Evolutionary conservation across 2,113 vertebrate genomes (phyloP).

Genomic region (Clarias gariepinus): DNA sequence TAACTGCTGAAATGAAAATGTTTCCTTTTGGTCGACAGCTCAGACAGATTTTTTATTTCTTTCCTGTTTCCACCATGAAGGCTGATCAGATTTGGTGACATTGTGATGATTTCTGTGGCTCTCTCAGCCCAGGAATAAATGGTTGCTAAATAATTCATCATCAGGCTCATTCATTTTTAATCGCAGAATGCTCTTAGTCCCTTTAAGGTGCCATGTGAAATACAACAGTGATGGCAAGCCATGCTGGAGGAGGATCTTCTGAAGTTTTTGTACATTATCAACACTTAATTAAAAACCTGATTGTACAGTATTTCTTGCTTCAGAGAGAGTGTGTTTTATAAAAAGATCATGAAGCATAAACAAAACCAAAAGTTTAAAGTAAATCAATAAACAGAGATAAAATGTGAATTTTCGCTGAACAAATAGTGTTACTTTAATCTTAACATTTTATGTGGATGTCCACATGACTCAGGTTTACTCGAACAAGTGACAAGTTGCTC

Average conservation of each 20-base stretch:
- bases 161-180: slow-evolving; percentile 75
- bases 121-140: slow-evolving; percentile 67
- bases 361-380: neutral
- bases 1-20: neutral
- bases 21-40: neutral
- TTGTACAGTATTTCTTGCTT: neutral
- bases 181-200: slow-evolving; percentile 67
- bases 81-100: slow-evolving; percentile 29
- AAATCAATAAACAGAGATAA: neutral
- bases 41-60: neutral
- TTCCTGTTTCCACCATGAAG: too few species aligned
- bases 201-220: slow-evolving; percentile 67
- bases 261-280: slow-evolving; percentile 22
- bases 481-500: neutral
- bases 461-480: neutral
- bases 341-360: too few species aligned
- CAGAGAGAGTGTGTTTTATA: neutral
- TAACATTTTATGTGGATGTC: neutral
- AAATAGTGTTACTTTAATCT: neutral
- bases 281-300: neutral
- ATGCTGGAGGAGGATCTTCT: slow-evolving; percentile 36
- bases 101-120: slow-evolving; percentile 60
- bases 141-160: slow-evolving; percentile 75
- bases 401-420: neutral
- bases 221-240: slow-evolving; percentile 59